Percentiles rank a stretch among this genome's conserved stretches.
Evolutionary conservation across 2,797 vertebrate genomes (phyloP).

Genomic region (Pipistrellus pipistrellus): DNA sequence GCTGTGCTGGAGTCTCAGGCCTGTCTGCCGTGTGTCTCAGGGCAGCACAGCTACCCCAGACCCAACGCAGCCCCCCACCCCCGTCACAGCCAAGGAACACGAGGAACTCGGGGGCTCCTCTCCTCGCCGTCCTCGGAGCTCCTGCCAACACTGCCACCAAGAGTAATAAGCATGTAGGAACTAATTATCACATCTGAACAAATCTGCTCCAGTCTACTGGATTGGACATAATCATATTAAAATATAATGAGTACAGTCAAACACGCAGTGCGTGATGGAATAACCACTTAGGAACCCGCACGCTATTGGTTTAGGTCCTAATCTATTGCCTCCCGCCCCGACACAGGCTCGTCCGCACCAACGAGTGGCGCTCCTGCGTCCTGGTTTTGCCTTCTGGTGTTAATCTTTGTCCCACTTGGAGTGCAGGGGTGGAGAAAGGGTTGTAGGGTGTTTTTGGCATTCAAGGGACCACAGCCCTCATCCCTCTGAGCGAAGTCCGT

Average conservation of each 20-base stretch:
- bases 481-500: not conserved
- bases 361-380: not conserved
- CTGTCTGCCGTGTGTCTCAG: not conserved
- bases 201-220: conserved; percentile 75
- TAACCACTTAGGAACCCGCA: not conserved
- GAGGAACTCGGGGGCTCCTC: not conserved
- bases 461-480: not conserved
- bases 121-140: conserved; percentile 9
- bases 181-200: conserved; percentile 74
- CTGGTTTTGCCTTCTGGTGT: not conserved
- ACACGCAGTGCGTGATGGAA: conserved; percentile 51
- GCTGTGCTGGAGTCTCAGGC: not conserved
- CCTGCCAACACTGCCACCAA: conserved; percentile 65
- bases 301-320: not conserved
- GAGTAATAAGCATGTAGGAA: conserved; percentile 67
- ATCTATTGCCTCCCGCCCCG: not conserved
- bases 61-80: not conserved
- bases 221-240: conserved; percentile 78
- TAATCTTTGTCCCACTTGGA: not conserved
- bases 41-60: not conserved
- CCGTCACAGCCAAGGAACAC: not conserved
- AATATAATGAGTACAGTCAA: conserved; percentile 79
- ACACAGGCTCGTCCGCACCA: not conserved
- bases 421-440: not conserved
- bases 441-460: not conserved